Conservation (phyloP, 2,888 invertebrate genomes). For the Dasypogon diadema region DNA sequence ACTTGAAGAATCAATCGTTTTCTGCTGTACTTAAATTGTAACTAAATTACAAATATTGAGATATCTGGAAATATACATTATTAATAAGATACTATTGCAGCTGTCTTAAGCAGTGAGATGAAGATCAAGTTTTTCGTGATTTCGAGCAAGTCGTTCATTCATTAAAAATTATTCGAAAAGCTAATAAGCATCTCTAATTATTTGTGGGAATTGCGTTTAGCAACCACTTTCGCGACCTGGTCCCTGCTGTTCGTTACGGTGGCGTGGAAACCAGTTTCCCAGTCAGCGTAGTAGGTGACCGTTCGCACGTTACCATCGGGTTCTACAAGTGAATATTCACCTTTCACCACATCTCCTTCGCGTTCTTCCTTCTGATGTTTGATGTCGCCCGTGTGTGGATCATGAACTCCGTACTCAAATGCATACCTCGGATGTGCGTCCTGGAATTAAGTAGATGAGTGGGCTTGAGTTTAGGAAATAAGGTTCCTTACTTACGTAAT, state of each 20-base stretch:
- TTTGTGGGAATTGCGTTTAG: slow-evolving; percentile 63
- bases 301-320: slow-evolving; percentile 82
- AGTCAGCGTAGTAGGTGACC: slow-evolving; percentile 81
- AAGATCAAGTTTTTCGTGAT: slow-evolving; percentile 16
- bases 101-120: slow-evolving; percentile 38
- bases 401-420: slow-evolving; percentile 80
- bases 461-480: no score
- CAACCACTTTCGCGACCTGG: slow-evolving; percentile 65
- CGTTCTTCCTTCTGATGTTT: slow-evolving; percentile 81
- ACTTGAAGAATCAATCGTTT: background rate
- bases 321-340: slow-evolving; percentile 78
- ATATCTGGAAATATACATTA: slow-evolving; percentile 46
- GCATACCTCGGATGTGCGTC: slow-evolving; percentile 78
- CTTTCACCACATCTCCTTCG: slow-evolving; percentile 80
- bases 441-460: no score
- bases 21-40: slow-evolving; percentile 36
- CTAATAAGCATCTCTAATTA: slow-evolving; percentile 29
- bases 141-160: slow-evolving; percentile 14
- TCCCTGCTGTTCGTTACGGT: slow-evolving; percentile 77
- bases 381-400: slow-evolving; percentile 80
- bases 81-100: slow-evolving; percentile 46
- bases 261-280: slow-evolving; percentile 84
- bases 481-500: slow-evolving; percentile 74
- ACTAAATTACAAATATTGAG: slow-evolving; percentile 43
- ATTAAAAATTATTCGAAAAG: slow-evolving; percentile 6